These are phyloP conservation scores for Pachypanchax playfairii DNA, from an alignment of 2,113 vertebrate genomes.

Conservation along the genomic window DNA sequence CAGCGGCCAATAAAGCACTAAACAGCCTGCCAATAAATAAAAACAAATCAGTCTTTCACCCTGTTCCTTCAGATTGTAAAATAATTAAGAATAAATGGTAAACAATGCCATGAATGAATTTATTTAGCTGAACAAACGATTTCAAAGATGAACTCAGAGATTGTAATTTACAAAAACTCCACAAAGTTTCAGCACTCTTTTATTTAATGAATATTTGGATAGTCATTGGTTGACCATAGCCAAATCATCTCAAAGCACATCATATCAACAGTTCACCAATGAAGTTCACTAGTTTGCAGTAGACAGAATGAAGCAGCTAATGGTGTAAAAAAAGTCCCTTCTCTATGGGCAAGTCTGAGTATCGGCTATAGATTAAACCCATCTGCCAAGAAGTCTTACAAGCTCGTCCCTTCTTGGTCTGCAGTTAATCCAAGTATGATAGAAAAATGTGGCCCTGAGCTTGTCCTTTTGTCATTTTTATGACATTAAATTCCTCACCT, in stretches of 20 bases:
- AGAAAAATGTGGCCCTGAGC: neutral
- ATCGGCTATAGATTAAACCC: neutral
- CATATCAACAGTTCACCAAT: too few species aligned
- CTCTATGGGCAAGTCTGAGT: neutral
- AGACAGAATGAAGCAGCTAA: neutral
- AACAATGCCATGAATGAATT: neutral
- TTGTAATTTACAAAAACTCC: too few species aligned
- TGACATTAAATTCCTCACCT: conserved; percentile 15
- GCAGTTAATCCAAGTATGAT: neutral
- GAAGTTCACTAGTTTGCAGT: too few species aligned
- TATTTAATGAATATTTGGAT: too few species aligned
- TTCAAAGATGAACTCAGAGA: too few species aligned
- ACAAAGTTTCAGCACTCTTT: too few species aligned
- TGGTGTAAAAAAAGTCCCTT: conserved; percentile 3
- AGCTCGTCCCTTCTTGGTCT: neutral
- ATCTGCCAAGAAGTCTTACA: neutral
- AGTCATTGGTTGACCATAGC: too few species aligned
- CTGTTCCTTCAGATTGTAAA: too few species aligned
- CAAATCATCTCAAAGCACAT: too few species aligned
- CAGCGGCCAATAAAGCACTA: too few species aligned
- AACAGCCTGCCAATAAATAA: too few species aligned
- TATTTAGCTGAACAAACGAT: neutral
- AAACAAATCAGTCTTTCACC: too few species aligned
- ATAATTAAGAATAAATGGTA: neutral
- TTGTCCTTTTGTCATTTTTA: neutral